These are phyloP conservation scores for Rhynchonycteris naso DNA, from an alignment of 2,797 vertebrate genomes.

Conservation along the genomic window DNA sequence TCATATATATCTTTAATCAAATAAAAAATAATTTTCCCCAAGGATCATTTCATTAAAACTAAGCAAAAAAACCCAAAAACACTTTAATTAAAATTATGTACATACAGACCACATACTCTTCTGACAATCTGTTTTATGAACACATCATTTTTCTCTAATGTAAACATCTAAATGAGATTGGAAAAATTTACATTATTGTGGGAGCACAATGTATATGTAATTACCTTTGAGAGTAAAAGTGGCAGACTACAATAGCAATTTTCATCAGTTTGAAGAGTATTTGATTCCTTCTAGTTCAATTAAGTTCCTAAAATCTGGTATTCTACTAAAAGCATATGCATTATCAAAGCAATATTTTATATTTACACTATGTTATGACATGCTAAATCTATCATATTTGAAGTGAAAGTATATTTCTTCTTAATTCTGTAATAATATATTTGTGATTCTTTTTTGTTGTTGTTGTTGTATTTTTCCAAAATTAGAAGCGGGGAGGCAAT, in stretches of 20 bases:
- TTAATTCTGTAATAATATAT: background rate
- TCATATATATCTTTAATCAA: background rate
- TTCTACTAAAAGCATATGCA: background rate
- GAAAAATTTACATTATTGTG: constrained; percentile 44
- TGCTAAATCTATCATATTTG: background rate
- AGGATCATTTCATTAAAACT: background rate
- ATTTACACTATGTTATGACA: background rate
- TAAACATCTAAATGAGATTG: background rate
- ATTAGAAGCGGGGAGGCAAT: too few species aligned
- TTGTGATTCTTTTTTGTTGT: background rate
- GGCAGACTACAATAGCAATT: background rate
- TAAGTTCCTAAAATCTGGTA: background rate
- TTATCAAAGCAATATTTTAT: background rate
- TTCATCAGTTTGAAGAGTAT: background rate
- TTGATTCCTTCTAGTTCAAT: background rate
- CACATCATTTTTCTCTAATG: background rate
- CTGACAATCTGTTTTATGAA: background rate
- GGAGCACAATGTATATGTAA: background rate
- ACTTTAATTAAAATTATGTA: constrained; percentile 11
- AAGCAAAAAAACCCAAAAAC: background rate
- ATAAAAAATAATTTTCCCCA: background rate
- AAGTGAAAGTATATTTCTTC: constrained; percentile 30
- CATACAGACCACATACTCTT: background rate
- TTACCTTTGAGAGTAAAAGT: background rate
- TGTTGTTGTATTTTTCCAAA: too few species aligned